Conservation (phyloP, 2,113 vertebrate species). For the Pachypanchax playfairii region DNA sequence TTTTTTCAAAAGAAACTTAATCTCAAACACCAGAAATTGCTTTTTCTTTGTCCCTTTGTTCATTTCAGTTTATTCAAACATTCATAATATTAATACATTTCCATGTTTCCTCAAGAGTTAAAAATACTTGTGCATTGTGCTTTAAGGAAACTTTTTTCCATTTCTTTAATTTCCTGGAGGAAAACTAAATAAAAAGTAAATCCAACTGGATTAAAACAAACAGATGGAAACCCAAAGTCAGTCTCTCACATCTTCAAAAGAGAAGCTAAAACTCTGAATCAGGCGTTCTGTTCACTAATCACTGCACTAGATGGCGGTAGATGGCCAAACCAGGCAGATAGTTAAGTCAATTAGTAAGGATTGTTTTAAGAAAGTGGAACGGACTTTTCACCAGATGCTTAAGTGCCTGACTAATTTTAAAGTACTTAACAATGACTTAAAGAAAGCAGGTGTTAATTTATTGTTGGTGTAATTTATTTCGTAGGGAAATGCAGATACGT, state of each 20-base stretch:
- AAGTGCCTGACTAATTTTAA: neutral
- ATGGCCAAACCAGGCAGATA: constrained; percentile 42
- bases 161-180: neutral
- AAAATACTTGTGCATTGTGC: too few relatives aligned
- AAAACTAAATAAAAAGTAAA: neutral
- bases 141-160: neutral
- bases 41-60: too few relatives aligned
- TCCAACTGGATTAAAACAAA: neutral
- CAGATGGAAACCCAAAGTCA: constrained; percentile 6
- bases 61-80: too few relatives aligned
- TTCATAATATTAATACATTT: too few relatives aligned
- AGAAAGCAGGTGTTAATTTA: neutral
- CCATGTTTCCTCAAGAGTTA: too few relatives aligned
- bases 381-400: neutral
- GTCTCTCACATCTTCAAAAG: neutral
- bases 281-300: constrained; percentile 24
- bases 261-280: neutral
- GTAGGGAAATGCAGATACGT: too few relatives aligned
- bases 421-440: neutral
- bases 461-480: neutral
- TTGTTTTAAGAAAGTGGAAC: neutral
- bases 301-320: constrained; percentile 72
- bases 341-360: constrained; percentile 20
- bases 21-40: too few relatives aligned
- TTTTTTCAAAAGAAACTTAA: too few relatives aligned